These are phyloP conservation scores for Catharus fuscescens DNA, from an alignment of 2,113 vertebrate species.

Conservation along the genomic window DNA sequence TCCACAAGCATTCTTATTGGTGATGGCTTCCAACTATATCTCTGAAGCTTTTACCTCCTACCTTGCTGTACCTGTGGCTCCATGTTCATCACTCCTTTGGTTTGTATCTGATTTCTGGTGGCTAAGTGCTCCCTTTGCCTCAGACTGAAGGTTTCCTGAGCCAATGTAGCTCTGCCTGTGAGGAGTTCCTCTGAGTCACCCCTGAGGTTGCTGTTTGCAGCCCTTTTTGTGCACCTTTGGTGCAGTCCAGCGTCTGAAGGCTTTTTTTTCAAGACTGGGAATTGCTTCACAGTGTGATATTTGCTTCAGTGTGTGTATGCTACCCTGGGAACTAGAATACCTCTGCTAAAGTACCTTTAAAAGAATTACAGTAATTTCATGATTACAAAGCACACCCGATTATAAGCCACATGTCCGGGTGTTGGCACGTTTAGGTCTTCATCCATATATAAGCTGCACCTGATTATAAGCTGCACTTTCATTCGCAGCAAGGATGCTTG, in stretches of 20 bases:
- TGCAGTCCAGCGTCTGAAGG: neutral
- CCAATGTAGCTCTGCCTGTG: neutral
- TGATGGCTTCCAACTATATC: neutral
- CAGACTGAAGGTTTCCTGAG: neutral
- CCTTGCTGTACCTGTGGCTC: neutral
- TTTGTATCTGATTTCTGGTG: neutral
- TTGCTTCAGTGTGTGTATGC: neutral
- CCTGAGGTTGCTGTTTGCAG: neutral
- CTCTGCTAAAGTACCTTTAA: neutral
- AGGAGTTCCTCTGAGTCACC: neutral
- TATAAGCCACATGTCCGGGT: too few species aligned
- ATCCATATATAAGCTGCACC: too few species aligned
- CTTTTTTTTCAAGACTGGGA: neutral
- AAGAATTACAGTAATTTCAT: neutral
- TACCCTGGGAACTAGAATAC: neutral
- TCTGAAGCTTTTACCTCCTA: neutral
- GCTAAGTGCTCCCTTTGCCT: neutral
- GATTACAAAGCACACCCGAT: too few species aligned
- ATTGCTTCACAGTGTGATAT: neutral
- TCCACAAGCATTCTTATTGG: neutral
- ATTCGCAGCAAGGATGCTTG: too few species aligned
- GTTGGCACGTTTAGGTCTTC: too few species aligned
- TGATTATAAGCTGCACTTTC: too few species aligned
- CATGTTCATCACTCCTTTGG: neutral
- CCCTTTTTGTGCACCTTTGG: too few species aligned